These are phyloP conservation scores for Drosophila meridiana DNA, from an alignment of 2,888 invertebrate genomes.

Conservation along the genomic window DNA sequence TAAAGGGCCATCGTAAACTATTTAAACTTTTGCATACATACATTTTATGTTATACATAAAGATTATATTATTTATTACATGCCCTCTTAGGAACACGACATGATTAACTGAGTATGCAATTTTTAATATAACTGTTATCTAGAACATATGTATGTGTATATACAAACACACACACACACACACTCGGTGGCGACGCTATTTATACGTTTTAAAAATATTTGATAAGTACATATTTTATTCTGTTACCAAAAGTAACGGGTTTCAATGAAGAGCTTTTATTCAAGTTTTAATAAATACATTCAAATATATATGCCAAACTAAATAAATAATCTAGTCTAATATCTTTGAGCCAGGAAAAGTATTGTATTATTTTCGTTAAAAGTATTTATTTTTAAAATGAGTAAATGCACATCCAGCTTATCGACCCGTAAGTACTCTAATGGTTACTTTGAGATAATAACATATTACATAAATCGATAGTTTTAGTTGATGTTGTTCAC, in stretches of 20 bases:
- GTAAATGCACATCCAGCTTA: not conserved
- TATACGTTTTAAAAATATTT: not conserved
- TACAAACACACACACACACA: not conserved
- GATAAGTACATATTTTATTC: not conserved
- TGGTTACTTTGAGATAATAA: constrained; percentile 1
- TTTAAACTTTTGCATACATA: constrained; percentile 15
- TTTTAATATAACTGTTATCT: constrained; percentile 7
- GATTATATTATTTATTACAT: not conserved
- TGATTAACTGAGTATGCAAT: not conserved
- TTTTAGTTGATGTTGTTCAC: constrained; percentile 14
- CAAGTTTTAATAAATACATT: not conserved
- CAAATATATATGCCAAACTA: not conserved
- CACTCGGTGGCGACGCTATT: not conserved
- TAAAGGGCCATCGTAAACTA: constrained; percentile 72
- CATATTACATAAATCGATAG: constrained; percentile 15
- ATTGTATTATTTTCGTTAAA: no score
- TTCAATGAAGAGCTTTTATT: not conserved
- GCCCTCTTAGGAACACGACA: not conserved
- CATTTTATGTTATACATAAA: constrained; percentile 10
- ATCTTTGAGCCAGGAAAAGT: no score
- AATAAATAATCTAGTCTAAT: not conserved
- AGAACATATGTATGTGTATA: not conserved
- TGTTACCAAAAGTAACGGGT: not conserved
- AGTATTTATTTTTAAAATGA: not conserved
- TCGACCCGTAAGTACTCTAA: not conserved